Evolutionary conservation across 2,888 invertebrate genomes (phyloP), one percentile per base, ranked within the genome.

Genomic region (Ernsta delagoae): DNA sequence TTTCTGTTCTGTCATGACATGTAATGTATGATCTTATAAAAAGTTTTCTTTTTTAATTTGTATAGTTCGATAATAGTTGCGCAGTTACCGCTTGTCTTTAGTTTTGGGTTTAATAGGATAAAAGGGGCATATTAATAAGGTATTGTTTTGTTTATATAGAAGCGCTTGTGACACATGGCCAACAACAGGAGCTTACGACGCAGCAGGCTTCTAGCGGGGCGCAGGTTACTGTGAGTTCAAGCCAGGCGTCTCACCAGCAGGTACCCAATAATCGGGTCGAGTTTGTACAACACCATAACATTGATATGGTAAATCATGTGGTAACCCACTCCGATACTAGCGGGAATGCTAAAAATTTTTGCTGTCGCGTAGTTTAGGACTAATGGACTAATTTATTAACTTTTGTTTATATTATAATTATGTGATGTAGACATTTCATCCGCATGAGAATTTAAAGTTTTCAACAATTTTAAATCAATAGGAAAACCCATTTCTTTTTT

Each of bases 231-330:
- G 90, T 93, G 75, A 80, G 78, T 77, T 71, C 83, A 64, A 79
- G 83, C 74, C 87, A 86, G 72, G 72, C 93, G 72, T 78, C 93
- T 76, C 92, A 90, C 67, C 93, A 93, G 83, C 93, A 94, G 90
- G 93, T 93, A 91, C 89, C 93, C 90, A 93, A 86, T 89, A 92
- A 87, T 75, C 92, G 93, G 89, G 90, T 93, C 85, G 93, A 92
- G 81, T 92, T 93, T 92, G 88, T 93, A 84, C 91, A 92, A 87
- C 93, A 94, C 89, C 94, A 93, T 92, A 92, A 88, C 89, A 90
- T 92, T 87, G 92, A 93, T 90, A 92, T 93, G 93, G 93, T 93
- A 93, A 92, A 90, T 91, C 83, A 87, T 69, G 84, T 87, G 88
- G 86, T 89, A 88, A 90, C 85, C 75, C 81, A 86, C 80, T 82